These are phyloP conservation scores for Gymnosoma rotundatum DNA, from an alignment of 2,888 invertebrate species.

Conservation along the genomic window DNA sequence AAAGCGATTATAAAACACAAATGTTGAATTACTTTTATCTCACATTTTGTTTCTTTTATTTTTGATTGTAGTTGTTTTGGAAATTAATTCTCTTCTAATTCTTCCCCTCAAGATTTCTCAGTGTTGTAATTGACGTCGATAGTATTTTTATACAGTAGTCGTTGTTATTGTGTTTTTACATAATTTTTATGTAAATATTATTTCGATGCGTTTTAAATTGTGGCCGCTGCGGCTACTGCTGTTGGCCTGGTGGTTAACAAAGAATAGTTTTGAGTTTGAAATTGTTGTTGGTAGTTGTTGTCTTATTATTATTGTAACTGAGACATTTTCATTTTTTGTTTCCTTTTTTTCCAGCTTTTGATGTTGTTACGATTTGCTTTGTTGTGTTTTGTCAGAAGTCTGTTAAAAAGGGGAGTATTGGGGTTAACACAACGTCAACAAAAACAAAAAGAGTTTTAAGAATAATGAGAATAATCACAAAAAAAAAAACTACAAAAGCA, in stretches of 20 bases:
- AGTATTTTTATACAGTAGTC: conserved; percentile 11
- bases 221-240: conserved; percentile 25
- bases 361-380: conserved; percentile 28
- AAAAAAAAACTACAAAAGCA: conserved; percentile 44
- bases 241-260: conserved; percentile 51
- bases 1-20: background rate
- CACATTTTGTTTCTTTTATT: conserved; percentile 20
- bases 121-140: background rate
- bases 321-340: conserved; percentile 31
- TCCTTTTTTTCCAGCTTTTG: conserved; percentile 2
- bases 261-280: conserved; percentile 31
- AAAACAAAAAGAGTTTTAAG: conserved; percentile 17
- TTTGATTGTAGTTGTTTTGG: conserved; percentile 16
- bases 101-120: background rate
- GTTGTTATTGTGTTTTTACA: conserved; percentile 41
- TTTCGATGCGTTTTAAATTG: conserved; percentile 26
- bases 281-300: conserved; percentile 24
- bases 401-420: conserved; percentile 53
- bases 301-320: conserved; percentile 37
- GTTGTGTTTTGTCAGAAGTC: conserved; percentile 33
- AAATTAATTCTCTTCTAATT: conserved; percentile 5
- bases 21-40: background rate
- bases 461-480: conserved; percentile 48
- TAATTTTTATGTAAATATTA: conserved; percentile 47
- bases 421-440: conserved; percentile 51